These are phyloP conservation scores for Anthrax anthrax DNA, from an alignment of 2,888 invertebrate genomes.

Conservation along the genomic window DNA sequence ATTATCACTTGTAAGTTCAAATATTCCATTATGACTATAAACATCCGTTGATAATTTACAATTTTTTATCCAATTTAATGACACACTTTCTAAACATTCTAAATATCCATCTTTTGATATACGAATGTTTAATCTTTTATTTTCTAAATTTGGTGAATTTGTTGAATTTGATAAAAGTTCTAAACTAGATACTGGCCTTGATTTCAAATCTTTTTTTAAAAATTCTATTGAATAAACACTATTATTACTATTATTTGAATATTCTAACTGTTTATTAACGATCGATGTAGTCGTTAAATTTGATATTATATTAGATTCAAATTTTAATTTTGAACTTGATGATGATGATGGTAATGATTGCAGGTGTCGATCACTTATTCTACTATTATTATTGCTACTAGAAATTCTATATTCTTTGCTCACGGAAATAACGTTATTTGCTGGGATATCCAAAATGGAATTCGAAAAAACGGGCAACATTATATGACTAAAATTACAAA, in stretches of 20 bases:
- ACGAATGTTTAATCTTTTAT: background rate
- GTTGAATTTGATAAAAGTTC: background rate
- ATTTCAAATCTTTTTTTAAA: background rate
- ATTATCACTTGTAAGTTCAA: constrained; percentile 21
- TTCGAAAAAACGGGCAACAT: background rate
- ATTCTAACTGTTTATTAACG: background rate
- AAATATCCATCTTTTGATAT: constrained; percentile 3
- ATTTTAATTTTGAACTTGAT: background rate
- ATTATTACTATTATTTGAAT: background rate
- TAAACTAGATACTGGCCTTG: background rate
- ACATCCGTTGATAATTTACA: constrained; percentile 41
- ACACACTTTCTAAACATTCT: background rate
- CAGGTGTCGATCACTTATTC: no score
- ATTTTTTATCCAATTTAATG: constrained; percentile 21
- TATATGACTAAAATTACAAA: no score
- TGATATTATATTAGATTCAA: no score
- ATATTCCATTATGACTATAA: constrained; percentile 39
- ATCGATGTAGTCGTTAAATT: no score
- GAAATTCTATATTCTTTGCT: no score
- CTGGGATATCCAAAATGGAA: background rate
- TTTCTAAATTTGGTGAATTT: background rate
- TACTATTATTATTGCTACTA: no score
- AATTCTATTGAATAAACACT: background rate
- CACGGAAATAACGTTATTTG: background rate
- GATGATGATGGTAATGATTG: background rate